A percentile compares a stretch with the other conserved stretches of the same genome.
Conservation (phyloP, 2,888 invertebrate genomes). For the Mactromeris polynyma region DNA sequence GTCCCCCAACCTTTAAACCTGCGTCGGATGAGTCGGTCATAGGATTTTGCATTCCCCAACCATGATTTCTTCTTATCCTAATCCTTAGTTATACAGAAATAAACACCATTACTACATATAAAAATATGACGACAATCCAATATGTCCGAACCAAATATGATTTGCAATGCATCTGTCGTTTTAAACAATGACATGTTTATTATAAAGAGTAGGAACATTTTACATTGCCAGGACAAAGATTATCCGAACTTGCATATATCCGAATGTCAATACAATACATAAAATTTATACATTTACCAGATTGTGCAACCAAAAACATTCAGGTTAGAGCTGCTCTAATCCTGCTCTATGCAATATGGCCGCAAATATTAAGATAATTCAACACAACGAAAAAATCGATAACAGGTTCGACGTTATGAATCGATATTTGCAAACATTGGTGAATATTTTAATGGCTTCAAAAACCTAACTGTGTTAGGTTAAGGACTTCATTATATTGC, state of each 20-base stretch:
- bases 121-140: no score
- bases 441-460: not conserved
- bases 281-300: not conserved
- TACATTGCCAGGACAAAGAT: not conserved
- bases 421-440: conserved; percentile 8
- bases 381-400: conserved; percentile 17
- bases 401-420: not conserved
- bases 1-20: no score
- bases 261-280: not conserved
- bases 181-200: not conserved
- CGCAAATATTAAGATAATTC: not conserved
- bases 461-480: not conserved
- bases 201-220: not conserved
- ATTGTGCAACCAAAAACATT: not conserved
- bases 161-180: no score
- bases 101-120: no score
- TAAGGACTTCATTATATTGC: no score
- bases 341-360: not conserved
- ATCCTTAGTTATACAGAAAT: no score
- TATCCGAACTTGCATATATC: conserved; percentile 15
- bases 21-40: no score
- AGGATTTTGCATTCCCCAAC: no score
- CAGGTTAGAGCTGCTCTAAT: not conserved
- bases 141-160: no score
- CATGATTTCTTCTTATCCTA: no score